phyloP scores from a whole-genome alignment of 2,888 invertebrate genomes.

The Ormyrus labotus region DNA sequence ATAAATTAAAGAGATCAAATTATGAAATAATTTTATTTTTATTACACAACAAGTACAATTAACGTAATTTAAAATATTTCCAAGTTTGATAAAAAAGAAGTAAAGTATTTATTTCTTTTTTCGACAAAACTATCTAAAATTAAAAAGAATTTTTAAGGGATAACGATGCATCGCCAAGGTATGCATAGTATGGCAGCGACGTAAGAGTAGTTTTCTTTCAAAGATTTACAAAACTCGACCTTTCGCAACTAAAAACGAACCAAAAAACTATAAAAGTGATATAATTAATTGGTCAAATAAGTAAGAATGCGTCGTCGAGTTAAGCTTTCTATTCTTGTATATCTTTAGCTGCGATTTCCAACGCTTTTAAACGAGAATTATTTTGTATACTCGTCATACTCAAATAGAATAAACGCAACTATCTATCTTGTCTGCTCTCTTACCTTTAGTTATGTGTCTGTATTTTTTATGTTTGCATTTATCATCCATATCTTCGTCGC shows the following conservation, averaged over 20 bases:
- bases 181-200: constrained; percentile 69
- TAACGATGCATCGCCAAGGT: constrained; percentile 60
- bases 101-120: constrained; percentile 57
- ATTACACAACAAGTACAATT: constrained; percentile 58
- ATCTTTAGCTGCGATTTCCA: constrained; percentile 36
- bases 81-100: constrained; percentile 62
- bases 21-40: constrained; percentile 59
- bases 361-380: constrained; percentile 47
- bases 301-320: constrained; percentile 41
- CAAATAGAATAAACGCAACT: constrained; percentile 67
- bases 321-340: constrained; percentile 40
- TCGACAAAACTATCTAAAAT: constrained; percentile 54
- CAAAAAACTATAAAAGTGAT: constrained; percentile 40
- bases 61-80: constrained; percentile 58
- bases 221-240: constrained; percentile 44
- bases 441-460: constrained; percentile 57
- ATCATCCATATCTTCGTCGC: constrained; percentile 47
- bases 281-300: constrained; percentile 51
- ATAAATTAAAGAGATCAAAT: constrained; percentile 38
- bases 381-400: constrained; percentile 53
- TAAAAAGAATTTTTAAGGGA: constrained; percentile 55
- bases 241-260: constrained; percentile 39
- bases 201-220: constrained; percentile 59
- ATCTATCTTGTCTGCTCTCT: constrained; percentile 58
- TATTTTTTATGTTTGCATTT: constrained; percentile 54